These are phyloP conservation scores for Megalops atlanticus DNA, from an alignment of 2,113 vertebrate species.

Conservation along the genomic window DNA sequence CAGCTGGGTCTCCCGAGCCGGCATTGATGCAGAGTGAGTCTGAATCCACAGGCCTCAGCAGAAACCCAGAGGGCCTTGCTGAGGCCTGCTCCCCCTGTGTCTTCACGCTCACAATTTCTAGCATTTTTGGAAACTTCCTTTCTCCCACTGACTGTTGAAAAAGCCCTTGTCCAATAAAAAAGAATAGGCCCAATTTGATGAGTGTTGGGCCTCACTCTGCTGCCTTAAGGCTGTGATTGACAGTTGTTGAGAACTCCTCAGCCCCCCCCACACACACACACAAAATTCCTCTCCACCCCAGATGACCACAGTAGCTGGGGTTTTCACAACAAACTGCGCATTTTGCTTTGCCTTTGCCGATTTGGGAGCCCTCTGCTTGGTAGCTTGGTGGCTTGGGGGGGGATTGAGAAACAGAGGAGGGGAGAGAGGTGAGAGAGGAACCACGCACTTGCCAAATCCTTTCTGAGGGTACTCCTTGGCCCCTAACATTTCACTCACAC, in stretches of 20 bases:
- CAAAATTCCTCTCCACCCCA: neutral
- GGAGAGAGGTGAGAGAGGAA: neutral
- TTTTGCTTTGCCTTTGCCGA: neutral
- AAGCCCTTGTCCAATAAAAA: too few species aligned
- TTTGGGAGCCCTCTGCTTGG: neutral
- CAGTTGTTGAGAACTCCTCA: too few species aligned
- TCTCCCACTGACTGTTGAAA: too few species aligned
- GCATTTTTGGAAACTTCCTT: neutral
- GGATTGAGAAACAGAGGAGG: neutral
- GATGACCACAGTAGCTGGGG: neutral
- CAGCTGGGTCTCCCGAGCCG: neutral
- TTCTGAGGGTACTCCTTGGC: neutral
- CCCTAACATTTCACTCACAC: neutral
- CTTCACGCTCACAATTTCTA: neutral
- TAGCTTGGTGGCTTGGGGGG: neutral
- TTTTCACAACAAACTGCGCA: conserved; percentile 17
- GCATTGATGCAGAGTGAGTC: neutral
- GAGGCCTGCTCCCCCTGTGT: neutral
- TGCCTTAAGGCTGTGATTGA: too few species aligned
- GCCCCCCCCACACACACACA: too few species aligned
- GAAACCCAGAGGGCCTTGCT: neutral
- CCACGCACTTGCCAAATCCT: neutral
- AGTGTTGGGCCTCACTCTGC: too few species aligned
- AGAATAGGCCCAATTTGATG: too few species aligned
- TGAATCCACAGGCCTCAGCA: neutral